Percentiles rank a stretch among this genome's conserved stretches.
These are phyloP conservation scores for Cheilosia scutellata DNA, from an alignment of 2,888 invertebrate species.

Conservation along the genomic window DNA sequence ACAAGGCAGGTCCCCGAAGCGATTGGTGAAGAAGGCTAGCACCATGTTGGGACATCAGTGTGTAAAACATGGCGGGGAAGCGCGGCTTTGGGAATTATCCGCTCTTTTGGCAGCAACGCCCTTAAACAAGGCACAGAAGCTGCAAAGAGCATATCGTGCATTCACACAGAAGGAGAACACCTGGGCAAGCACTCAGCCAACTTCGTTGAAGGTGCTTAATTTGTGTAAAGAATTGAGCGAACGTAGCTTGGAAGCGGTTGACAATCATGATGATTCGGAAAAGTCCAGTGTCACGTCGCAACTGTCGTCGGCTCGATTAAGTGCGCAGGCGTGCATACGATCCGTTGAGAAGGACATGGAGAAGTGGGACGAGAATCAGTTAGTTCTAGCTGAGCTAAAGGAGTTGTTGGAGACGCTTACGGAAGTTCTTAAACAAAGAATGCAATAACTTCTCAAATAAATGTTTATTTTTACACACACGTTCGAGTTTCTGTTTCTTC, in stretches of 20 bases:
- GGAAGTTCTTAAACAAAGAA: slow-evolving; percentile 77
- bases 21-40: slow-evolving; percentile 81
- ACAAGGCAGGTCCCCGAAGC: slow-evolving; percentile 85
- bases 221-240: slow-evolving; percentile 87
- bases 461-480: not conserved
- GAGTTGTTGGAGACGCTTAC: slow-evolving; percentile 74
- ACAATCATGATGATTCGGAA: slow-evolving; percentile 84
- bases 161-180: slow-evolving; percentile 87
- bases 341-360: slow-evolving; percentile 84
- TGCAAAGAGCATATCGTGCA: slow-evolving; percentile 91
- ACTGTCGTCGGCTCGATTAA: slow-evolving; percentile 86
- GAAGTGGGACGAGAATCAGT: slow-evolving; percentile 84
- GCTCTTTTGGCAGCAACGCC: slow-evolving; percentile 88
- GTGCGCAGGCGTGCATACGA: slow-evolving; percentile 86
- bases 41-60: slow-evolving; percentile 82
- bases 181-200: slow-evolving; percentile 86
- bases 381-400: slow-evolving; percentile 82
- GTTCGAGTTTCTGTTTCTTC: not conserved
- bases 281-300: slow-evolving; percentile 86
- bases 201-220: slow-evolving; percentile 87
- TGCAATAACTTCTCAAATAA: slow-evolving; percentile 35
- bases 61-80: slow-evolving; percentile 86
- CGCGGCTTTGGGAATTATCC: slow-evolving; percentile 93
- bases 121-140: slow-evolving; percentile 88
- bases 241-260: slow-evolving; percentile 85